Conservation (phyloP, 2,888 invertebrate genomes). For the Rotaria socialis region DNA sequence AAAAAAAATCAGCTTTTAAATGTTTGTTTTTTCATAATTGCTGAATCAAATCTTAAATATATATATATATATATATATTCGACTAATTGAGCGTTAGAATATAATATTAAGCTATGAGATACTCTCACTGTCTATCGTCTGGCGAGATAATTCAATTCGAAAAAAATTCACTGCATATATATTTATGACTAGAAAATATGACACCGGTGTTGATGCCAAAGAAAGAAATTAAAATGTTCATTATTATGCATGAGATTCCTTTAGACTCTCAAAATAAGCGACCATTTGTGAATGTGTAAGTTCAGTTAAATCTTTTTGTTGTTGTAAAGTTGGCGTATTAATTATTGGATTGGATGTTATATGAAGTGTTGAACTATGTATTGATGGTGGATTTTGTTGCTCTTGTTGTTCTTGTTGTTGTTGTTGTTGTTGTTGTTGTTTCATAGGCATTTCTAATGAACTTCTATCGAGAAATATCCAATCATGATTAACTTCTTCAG, state of each 20-base stretch:
- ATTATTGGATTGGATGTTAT: constrained; percentile 19
- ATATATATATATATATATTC: not conserved
- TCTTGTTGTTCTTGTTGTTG: not conserved
- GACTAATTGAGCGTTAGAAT: not conserved
- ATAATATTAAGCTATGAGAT: not conserved
- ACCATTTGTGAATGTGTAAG: constrained; percentile 2
- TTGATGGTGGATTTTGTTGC: not conserved
- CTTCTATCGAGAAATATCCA: constrained; percentile 30
- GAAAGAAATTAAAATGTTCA: not conserved
- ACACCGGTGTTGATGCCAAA: constrained; percentile 21
- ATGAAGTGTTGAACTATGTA: not conserved
- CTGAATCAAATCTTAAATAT: not conserved
- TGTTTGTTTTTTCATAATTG: not conserved
- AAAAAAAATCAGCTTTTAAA: not conserved
- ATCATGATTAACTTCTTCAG: constrained; percentile 31
- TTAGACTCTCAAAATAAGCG: constrained; percentile 30
- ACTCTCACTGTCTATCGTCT: not conserved
- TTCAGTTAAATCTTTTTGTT: constrained; percentile 11
- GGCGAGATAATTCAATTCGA: not conserved
- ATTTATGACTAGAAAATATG: not conserved
- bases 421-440: not conserved
- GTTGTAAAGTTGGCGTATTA: not conserved
- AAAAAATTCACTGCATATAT: not conserved
- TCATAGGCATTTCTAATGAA: constrained; percentile 4
- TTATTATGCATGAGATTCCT: constrained; percentile 28